A percentile compares a stretch with the other conserved stretches of the same genome.
These are phyloP conservation scores for Sminthurinus aureus DNA, from an alignment of 2,888 invertebrate genomes.

Conservation along the genomic window DNA sequence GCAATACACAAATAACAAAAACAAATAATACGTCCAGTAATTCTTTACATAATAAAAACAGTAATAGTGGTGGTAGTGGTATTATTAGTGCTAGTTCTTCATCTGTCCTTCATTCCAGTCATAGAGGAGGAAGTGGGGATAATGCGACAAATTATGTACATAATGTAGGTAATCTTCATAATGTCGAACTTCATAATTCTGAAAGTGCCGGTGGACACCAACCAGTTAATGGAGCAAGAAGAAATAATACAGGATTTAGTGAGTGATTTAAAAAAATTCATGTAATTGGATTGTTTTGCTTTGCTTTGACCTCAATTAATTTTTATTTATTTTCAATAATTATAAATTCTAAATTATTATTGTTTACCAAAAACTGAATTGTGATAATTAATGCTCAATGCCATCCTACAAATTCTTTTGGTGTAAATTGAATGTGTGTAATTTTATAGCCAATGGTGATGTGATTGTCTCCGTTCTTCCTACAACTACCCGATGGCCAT, in stretches of 20 bases:
- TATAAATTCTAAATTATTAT: not conserved
- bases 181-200: constrained; percentile 52
- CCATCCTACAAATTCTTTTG: not conserved
- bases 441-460: constrained; percentile 81
- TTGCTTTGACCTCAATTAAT: not conserved
- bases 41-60: constrained; percentile 18
- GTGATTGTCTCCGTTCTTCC: constrained; percentile 89
- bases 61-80: not conserved
- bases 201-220: constrained; percentile 27
- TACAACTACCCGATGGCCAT: constrained; percentile 87
- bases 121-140: not conserved
- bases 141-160: constrained; percentile 5
- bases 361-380: not conserved
- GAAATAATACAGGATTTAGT: constrained; percentile 57
- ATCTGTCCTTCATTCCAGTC: not conserved
- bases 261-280: constrained; percentile 34
- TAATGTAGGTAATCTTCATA: constrained; percentile 46
- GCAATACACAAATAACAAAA: not conserved
- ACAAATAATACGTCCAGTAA: constrained; percentile 19
- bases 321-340: not conserved
- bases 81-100: constrained; percentile 2
- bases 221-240: constrained; percentile 37
- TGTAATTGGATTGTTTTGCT: not conserved
- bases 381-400: not conserved
- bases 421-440: constrained; percentile 12